Evolutionary conservation across 2,888 invertebrate species (phyloP).

Genomic region (Tetanocera ferruginea): DNA sequence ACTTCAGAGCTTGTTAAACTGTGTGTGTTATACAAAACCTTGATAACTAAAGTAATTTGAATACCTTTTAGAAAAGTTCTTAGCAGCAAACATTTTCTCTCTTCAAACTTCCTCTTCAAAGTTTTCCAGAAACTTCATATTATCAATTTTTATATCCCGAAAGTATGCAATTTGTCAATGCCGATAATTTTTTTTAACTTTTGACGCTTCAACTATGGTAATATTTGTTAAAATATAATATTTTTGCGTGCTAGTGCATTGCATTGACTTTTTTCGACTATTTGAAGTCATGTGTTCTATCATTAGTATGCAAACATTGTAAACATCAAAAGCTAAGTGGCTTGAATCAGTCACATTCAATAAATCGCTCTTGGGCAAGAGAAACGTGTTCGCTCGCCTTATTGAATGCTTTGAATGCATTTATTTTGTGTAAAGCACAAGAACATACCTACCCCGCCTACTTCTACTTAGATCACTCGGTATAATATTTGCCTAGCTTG

Average conservation of each 20-base stretch:
- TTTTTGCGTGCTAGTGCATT: constrained; percentile 5
- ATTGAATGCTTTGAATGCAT: background rate
- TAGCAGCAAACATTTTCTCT: too few species aligned
- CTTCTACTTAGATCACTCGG: too few species aligned
- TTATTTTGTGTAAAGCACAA: too few species aligned
- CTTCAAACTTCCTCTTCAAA: too few species aligned
- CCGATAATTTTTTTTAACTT: background rate
- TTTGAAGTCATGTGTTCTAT: background rate
- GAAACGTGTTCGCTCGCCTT: constrained; percentile 19
- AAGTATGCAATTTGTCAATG: background rate
- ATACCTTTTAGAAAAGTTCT: too few species aligned
- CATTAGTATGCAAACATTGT: background rate
- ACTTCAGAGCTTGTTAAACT: too few species aligned
- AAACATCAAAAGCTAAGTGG: constrained; percentile 8
- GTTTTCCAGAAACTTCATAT: too few species aligned
- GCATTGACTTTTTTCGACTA: background rate
- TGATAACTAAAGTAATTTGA: too few species aligned
- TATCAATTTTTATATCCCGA: background rate
- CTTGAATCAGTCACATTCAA: background rate
- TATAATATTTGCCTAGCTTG: too few species aligned
- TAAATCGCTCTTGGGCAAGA: constrained; percentile 19
- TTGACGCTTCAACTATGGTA: too few species aligned
- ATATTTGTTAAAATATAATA: background rate
- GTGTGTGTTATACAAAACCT: too few species aligned
- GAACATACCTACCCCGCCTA: too few species aligned